A percentile compares a stretch with the other conserved stretches of the same genome.
phyloP scores from a whole-genome alignment of 2,797 vertebrate genomes.

The Malacoctenus gilli region DNA sequence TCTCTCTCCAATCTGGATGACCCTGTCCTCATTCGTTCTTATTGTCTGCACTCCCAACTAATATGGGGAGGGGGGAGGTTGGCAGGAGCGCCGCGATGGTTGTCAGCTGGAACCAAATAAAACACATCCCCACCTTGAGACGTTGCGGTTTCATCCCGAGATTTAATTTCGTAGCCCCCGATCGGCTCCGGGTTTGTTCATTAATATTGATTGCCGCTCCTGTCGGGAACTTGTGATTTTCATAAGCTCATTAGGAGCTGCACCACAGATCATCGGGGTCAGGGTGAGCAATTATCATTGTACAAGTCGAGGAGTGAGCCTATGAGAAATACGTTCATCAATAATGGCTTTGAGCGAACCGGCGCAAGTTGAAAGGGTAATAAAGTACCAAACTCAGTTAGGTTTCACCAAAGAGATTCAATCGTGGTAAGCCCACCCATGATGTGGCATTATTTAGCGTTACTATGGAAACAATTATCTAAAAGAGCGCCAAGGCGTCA shows the following conservation, averaged over 20 bases:
- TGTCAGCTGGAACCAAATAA: slow-evolving; percentile 34
- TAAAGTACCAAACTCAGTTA: slow-evolving; percentile 54
- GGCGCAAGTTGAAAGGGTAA: slow-evolving; percentile 54
- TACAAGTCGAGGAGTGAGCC: slow-evolving; percentile 63
- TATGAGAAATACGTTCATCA: slow-evolving; percentile 74
- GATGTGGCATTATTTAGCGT: slow-evolving; percentile 25
- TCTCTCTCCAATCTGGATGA: slow-evolving; percentile 25
- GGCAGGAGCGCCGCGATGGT: background rate
- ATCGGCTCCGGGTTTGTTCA: slow-evolving; percentile 57
- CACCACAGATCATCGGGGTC: slow-evolving; percentile 67
- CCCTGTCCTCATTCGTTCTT: slow-evolving; percentile 9
- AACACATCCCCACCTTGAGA: slow-evolving; percentile 38
- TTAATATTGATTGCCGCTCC: slow-evolving; percentile 62
- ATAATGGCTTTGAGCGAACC: slow-evolving; percentile 65
- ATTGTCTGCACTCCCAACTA: slow-evolving; percentile 10
- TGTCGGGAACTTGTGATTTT: slow-evolving; percentile 69
- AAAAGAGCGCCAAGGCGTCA: slow-evolving; percentile 22
- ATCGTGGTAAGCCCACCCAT: slow-evolving; percentile 29
- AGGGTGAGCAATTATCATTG: slow-evolving; percentile 65
- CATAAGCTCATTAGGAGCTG: slow-evolving; percentile 78
- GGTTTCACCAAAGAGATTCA: slow-evolving; percentile 43
- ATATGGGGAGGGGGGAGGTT: background rate
- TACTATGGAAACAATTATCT: slow-evolving; percentile 31
- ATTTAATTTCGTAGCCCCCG: slow-evolving; percentile 60
- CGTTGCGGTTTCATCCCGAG: slow-evolving; percentile 25